Conservation (phyloP, 2,888 invertebrate species). For the Drosophila bunnanda region DNA sequence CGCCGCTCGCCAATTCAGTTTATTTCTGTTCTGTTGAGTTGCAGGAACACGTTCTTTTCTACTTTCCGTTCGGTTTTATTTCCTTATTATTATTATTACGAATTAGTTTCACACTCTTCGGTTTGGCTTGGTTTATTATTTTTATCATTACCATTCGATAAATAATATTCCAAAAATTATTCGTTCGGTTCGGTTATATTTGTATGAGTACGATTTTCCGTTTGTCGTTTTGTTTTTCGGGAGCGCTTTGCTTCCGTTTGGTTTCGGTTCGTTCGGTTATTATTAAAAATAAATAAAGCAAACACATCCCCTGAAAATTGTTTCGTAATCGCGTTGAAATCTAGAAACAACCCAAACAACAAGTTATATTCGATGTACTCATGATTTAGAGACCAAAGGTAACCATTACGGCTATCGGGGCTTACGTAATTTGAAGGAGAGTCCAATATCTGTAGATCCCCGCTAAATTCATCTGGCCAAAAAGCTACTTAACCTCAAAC, state of each 20-base stretch:
- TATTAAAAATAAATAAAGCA: constrained; percentile 50
- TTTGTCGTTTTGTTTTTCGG: constrained; percentile 40
- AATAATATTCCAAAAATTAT: constrained; percentile 38
- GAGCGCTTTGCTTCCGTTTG: constrained; percentile 30
- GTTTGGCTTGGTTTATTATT: constrained; percentile 68
- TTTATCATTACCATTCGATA: constrained; percentile 47
- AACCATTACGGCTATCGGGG: neutral
- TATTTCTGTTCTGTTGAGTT: constrained; percentile 85
- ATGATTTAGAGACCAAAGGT: constrained; percentile 24
- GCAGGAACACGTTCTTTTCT: constrained; percentile 84
- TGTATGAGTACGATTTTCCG: constrained; percentile 39
- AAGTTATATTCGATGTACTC: constrained; percentile 47
- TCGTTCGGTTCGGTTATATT: constrained; percentile 50
- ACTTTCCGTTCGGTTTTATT: constrained; percentile 84
- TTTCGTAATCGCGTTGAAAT: constrained; percentile 73
- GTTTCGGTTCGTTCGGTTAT: constrained; percentile 52
- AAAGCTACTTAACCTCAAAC: constrained; percentile 70
- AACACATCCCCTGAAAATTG: constrained; percentile 52
- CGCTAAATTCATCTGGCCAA: constrained; percentile 5
- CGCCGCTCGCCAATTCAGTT: constrained; percentile 79
- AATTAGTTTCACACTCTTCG: constrained; percentile 60
- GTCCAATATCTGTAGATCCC: constrained; percentile 28
- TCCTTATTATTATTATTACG: constrained; percentile 82
- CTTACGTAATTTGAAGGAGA: constrained; percentile 56
- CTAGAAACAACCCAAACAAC: constrained; percentile 39